Evolutionary conservation across 2,888 invertebrate species (phyloP), one percentile per base, ranked within the genome.

Genomic region (Pherbina coryleti): DNA sequence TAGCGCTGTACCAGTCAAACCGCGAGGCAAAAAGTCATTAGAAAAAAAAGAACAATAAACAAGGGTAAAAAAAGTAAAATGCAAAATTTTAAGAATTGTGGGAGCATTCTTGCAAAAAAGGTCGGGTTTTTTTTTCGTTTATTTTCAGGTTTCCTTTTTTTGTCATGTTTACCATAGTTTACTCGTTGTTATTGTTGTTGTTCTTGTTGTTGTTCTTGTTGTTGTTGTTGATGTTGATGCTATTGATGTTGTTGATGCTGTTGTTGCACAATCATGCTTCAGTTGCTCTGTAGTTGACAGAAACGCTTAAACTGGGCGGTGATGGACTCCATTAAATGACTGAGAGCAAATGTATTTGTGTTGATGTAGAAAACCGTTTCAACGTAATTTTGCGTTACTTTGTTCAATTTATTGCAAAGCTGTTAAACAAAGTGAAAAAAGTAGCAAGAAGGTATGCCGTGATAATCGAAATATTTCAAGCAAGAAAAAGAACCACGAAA

Each of bases 1-100:
- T 64, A 62, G 17, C 64, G 51, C 34, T 74, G n/a, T 64, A 51
- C 28, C 74, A 74, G 64, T 8, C 34, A 51, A 37, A 3, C 25
- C 44, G 19, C 14, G 25, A 44, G 14, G 69, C 25, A 25, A 49
- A 44, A 31, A 34, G 9, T 9, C 22, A 37, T 37, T 60, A 57
- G 34, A 66, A 66, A 60, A 60, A 22, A 55, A 14, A 37, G 19
- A 66, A n/a, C 17, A 34, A 19, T 17, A 66, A 44, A 44, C 14
- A 44, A 44, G 2, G n/a, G n/a, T 19, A 64, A 64, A 62, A 28
- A n/a, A 28, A n/a, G 8, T n/a, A 25, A 28, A 60, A 60, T 5
- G 22, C 22, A 60, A 60, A 60, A 28, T 28, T 17, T 60, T 22
- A 28, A 60, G 60, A 60, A 25, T 28, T 34, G 31, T 17, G 4